Evolutionary conservation across 23 tunicate species (phyloP).

Genomic region (Styela clava): DNA sequence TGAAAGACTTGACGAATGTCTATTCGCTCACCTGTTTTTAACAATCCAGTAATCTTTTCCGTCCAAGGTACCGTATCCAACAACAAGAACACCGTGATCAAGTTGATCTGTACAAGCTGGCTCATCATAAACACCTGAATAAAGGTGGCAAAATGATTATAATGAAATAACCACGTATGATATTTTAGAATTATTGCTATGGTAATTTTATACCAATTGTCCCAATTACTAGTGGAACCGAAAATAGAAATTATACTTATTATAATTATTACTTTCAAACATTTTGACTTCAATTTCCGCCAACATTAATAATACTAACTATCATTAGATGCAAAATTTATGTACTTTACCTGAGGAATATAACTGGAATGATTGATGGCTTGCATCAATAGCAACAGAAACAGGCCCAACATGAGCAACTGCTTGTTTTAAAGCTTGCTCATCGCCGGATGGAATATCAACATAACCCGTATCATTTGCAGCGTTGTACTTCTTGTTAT

Average conservation of each 20-base stretch:
- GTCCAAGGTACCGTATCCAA: constrained; percentile 68
- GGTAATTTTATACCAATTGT: too few relatives aligned
- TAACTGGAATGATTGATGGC: constrained; percentile 83
- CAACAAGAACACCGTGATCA: constrained; percentile 92
- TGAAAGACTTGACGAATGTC: too few relatives aligned
- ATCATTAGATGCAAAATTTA: too few relatives aligned
- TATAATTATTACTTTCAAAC: too few relatives aligned
- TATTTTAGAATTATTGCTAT: too few relatives aligned
- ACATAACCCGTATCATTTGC: constrained; percentile 48
- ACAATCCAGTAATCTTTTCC: constrained; percentile 89
- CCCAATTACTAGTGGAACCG: too few relatives aligned
- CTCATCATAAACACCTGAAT: constrained; percentile 84
- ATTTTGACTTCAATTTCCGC: too few relatives aligned
- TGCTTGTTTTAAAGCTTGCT: constrained; percentile 65
- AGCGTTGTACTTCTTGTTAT: constrained; percentile 16
- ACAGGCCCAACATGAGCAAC: constrained; percentile 77
- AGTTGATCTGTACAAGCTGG: constrained; percentile 70
- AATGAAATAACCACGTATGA: too few relatives aligned
- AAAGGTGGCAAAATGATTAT: neutral
- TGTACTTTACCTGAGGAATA: constrained; percentile 75
- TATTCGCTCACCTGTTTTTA: constrained; percentile 74
- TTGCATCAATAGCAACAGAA: constrained; percentile 94
- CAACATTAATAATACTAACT: too few relatives aligned
- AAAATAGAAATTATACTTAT: too few relatives aligned
- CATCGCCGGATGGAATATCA: constrained; percentile 68